Base-by-base conservation (phyloP, 2,113 vertebrate genomes). In the Gobius niger region DNA sequence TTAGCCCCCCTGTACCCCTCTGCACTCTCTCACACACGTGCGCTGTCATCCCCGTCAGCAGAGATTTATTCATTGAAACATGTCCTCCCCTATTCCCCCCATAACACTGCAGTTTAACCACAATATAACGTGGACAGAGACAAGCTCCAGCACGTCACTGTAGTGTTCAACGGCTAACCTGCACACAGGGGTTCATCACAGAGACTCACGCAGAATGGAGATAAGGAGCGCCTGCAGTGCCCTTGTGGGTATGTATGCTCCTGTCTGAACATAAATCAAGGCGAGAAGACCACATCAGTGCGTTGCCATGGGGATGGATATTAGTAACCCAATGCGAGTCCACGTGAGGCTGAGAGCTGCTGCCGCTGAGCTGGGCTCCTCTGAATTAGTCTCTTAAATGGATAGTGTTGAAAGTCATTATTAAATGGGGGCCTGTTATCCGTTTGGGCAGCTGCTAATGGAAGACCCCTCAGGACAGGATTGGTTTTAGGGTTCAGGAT, bases 301-400 rank as follows among this genome's bases (percentile, higher is more conserved):
- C 42, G 76, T 78, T 72, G 14, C 78, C 65, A 74, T 68, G 76
- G 78, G 63, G 67, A 80, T 7, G 44, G 72, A 59, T 67, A 81
- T 81, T 59, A 74, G 70, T 62, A 63, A 82, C 65, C 46, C 70
- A 51, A 78, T 68, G 61, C 71, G 15, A 9, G 40, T 52, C 44
- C 65, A 73, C n/a, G 44, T 66, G 65, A 68, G 51, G 42, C 60
- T 49, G 71, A 63, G 49, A 52, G 47, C 16, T 61, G 40, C 13
- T 44, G 40, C 13, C 19, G 49, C 18, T 7, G 46, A 62, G 47
- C 59, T 15, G 69, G 6, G 3, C 24, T 34, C 3, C 24, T 34
- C 24, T 34, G 7, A 46, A 46, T 46, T 40, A 67, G 34, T 63
- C 59, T 57, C 6, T 60, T 16, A 75, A 69, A 69, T 62, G 18